phyloP scores from a whole-genome alignment of 2,797 vertebrate genomes.

The Podarcis siculus region DNA sequence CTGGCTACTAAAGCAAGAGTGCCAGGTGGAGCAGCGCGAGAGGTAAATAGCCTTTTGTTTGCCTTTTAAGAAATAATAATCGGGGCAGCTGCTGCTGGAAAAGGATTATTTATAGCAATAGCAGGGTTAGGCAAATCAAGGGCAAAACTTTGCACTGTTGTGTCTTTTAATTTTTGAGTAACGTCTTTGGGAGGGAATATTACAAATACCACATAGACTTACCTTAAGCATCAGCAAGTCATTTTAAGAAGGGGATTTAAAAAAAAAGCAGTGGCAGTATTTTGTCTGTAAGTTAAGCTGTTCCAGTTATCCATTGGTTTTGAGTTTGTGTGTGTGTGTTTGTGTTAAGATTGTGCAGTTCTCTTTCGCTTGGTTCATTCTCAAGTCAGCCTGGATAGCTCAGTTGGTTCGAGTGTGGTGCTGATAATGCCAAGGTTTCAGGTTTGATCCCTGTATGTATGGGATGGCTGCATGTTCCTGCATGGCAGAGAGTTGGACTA shows the following conservation, averaged over 20 bases:
- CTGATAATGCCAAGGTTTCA: too few species aligned
- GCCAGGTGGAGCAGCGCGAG: slow-evolving; percentile 90
- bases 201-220: not conserved
- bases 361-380: too few species aligned
- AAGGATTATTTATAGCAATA: slow-evolving; percentile 40
- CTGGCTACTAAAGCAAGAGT: slow-evolving; percentile 19
- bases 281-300: not conserved
- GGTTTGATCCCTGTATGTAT: too few species aligned
- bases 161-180: not conserved
- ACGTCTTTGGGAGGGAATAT: not conserved
- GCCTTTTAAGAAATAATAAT: slow-evolving; percentile 48
- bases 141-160: slow-evolving; percentile 12
- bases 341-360: too few species aligned
- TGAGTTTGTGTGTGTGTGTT: not conserved
- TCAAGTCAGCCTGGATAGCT: too few species aligned
- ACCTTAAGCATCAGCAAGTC: not conserved
- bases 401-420: too few species aligned
- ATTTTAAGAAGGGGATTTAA: not conserved
- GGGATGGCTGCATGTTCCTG: too few species aligned
- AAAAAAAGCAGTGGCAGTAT: not conserved
- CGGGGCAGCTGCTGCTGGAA: slow-evolving; percentile 41
- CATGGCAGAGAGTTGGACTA: too few species aligned
- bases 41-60: slow-evolving; percentile 83
- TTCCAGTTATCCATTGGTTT: not conserved
- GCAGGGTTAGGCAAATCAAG: slow-evolving; percentile 14